Conservation (phyloP, 2,113 vertebrate genomes). For the Forbesichthys agassizii region DNA sequence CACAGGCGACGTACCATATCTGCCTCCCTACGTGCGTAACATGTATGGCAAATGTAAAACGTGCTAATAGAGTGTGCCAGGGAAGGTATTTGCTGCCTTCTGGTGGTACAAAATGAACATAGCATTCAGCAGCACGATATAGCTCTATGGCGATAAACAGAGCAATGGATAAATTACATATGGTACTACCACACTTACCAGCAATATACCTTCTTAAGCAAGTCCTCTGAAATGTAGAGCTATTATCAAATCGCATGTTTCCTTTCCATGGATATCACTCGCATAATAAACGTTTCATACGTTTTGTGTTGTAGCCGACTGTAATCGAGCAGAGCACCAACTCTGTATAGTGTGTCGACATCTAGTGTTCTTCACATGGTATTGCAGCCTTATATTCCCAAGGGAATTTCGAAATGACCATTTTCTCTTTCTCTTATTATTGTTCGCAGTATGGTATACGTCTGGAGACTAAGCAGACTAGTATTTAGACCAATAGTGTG, state of each 20-base stretch:
- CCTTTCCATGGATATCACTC: too few species aligned
- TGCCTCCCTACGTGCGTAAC: too few species aligned
- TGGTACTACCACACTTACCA: too few species aligned
- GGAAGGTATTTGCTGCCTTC: slow-evolving; percentile 30
- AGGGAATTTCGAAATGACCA: slow-evolving; percentile 28
- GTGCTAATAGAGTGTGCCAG: not conserved
- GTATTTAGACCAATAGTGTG: too few species aligned
- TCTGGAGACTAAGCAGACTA: too few species aligned
- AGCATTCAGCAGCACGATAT: not conserved
- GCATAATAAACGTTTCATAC: not conserved
- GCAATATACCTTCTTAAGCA: not conserved
- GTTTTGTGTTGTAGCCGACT: not conserved
- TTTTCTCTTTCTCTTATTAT: too few species aligned
- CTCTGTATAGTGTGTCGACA: slow-evolving; percentile 24
- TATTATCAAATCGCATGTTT: not conserved
- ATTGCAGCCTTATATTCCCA: slow-evolving; percentile 36
- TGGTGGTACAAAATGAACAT: slow-evolving; percentile 22
- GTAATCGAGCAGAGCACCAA: too few species aligned
- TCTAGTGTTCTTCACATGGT: slow-evolving; percentile 26
- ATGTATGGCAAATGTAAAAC: too few species aligned
- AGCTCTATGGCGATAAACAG: too few species aligned
- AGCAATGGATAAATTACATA: not conserved
- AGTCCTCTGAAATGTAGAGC: not conserved
- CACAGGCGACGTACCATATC: not conserved
- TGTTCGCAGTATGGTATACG: too few species aligned